Conservation (phyloP, 2,797 vertebrate species). For the Valencia hispanica region DNA sequence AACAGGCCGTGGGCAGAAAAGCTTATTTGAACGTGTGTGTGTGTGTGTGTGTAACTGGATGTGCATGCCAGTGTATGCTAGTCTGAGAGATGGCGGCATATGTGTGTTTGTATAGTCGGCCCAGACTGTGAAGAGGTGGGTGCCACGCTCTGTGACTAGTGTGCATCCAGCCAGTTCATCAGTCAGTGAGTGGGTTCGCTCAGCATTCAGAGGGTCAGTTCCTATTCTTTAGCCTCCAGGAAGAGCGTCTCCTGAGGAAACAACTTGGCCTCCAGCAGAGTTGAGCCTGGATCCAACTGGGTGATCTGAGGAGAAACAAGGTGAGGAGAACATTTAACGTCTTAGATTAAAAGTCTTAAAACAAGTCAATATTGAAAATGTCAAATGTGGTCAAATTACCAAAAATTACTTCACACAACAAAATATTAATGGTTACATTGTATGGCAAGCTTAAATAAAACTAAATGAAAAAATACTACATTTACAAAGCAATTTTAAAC, state of each 20-base stretch:
- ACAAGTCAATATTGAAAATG: neutral
- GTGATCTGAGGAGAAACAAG: conserved; percentile 85
- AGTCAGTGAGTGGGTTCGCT: conserved; percentile 59
- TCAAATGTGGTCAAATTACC: neutral
- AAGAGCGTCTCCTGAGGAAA: conserved; percentile 99
- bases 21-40: conserved; percentile 72
- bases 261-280: conserved; percentile 95
- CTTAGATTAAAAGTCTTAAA: neutral
- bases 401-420: neutral
- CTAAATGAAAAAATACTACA: neutral
- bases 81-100: conserved; percentile 76
- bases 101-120: conserved; percentile 81
- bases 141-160: conserved; percentile 78
- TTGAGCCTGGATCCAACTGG: conserved; percentile 92
- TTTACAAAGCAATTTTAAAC: neutral
- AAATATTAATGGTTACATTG: neutral
- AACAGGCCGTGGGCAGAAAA: conserved; percentile 77
- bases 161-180: conserved; percentile 73
- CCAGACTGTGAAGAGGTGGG: conserved; percentile 47
- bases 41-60: conserved; percentile 70
- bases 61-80: conserved; percentile 69
- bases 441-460: neutral
- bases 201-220: conserved; percentile 37
- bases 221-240: conserved; percentile 97
- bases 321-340: conserved; percentile 5